Evolutionary conservation across 2,113 vertebrate genomes (phyloP).

Genomic region (Garra rufa): DNA sequence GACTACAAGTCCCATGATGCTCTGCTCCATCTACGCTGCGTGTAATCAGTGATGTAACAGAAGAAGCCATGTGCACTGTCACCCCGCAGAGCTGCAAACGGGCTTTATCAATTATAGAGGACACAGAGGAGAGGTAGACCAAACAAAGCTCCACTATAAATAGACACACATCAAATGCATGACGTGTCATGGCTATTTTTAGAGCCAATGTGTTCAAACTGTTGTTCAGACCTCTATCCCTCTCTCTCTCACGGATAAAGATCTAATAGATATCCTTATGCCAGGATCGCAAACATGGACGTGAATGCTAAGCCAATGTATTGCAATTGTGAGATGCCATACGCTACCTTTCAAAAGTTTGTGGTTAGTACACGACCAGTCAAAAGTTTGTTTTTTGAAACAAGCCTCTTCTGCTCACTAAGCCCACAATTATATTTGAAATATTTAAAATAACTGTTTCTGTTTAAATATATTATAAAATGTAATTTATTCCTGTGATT

Average conservation of each 20-base stretch:
- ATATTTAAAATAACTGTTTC: no score
- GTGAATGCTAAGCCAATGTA: not conserved
- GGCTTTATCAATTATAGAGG: conserved; percentile 74
- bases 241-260: conserved; percentile 1
- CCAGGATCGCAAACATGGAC: not conserved
- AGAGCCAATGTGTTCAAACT: conserved; percentile 31
- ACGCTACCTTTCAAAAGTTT: not conserved
- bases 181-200: conserved; percentile 66
- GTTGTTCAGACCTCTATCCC: not conserved
- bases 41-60: conserved; percentile 50
- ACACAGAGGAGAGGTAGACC: conserved; percentile 59
- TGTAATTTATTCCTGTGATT: no score
- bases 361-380: not conserved
- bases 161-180: conserved; percentile 64
- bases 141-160: conserved; percentile 68
- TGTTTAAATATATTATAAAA: no score
- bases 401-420: no score
- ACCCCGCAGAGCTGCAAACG: conserved; percentile 59
- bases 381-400: no score
- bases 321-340: not conserved
- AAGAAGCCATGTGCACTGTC: conserved; percentile 48
- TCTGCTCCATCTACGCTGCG: conserved; percentile 48
- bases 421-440: no score
- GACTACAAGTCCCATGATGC: conserved; percentile 62
- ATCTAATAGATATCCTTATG: not conserved